Percentiles rank a stretch among this genome's conserved stretches.
Evolutionary conservation across 2,797 vertebrate species (phyloP).

Genomic region (Chaetophractus vellerosus): DNA sequence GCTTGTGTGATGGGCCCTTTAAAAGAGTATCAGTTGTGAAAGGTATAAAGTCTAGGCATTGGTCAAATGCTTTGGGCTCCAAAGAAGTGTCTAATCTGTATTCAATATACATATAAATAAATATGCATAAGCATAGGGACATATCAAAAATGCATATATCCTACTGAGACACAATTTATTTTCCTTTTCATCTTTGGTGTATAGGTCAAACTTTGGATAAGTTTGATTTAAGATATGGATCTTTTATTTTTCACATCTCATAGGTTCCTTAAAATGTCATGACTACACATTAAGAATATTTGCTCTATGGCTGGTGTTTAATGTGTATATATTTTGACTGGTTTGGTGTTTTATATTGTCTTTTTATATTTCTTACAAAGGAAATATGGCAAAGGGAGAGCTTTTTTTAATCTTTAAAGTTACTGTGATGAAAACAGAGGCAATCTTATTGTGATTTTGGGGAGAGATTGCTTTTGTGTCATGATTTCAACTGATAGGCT

Average conservation of each 20-base stretch:
- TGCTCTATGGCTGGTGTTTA: not conserved
- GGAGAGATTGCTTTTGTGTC: slow-evolving; percentile 62
- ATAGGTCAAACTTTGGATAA: not conserved
- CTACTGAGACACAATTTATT: not conserved
- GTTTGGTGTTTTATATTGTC: not conserved
- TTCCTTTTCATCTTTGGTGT: slow-evolving; percentile 23
- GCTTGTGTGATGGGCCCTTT: not conserved
- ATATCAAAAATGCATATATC: not conserved
- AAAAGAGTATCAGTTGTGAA: not conserved
- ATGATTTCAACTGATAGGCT: not conserved
- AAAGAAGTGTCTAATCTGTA: not conserved
- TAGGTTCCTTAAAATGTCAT: slow-evolving; percentile 35
- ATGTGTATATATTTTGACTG: not conserved
- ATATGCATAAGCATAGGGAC: not conserved
- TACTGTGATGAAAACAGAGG: slow-evolving; percentile 55
- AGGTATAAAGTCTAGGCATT: not conserved
- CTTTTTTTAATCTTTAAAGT: not conserved
- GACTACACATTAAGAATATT: not conserved
- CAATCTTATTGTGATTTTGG: slow-evolving; percentile 9
- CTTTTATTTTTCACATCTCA: not conserved
- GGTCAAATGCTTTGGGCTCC: not conserved
- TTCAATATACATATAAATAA: not conserved
- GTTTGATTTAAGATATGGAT: not conserved
- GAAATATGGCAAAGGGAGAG: slow-evolving; percentile 10
- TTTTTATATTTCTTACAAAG: slow-evolving; percentile 28